Percentiles rank a stretch among this genome's conserved stretches.
Evolutionary conservation across 1,140 invertebrate species (phyloP).

Genomic region (Eupeodes corollae): DNA sequence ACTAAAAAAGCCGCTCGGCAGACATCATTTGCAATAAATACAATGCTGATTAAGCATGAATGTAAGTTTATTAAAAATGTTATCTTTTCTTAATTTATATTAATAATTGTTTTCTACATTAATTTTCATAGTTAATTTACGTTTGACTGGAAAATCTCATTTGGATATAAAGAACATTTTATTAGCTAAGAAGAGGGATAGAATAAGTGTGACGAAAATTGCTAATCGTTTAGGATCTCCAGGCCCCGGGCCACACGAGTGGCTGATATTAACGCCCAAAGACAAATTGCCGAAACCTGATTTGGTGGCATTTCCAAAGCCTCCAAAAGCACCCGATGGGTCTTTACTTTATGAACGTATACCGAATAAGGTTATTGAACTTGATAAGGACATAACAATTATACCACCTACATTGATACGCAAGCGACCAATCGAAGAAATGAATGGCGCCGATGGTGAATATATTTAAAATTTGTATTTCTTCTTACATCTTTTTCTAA

Average conservation of each 20-base stretch:
- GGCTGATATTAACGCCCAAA: conserved; percentile 68
- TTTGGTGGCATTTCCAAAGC: conserved; percentile 73
- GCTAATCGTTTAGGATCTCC: conserved; percentile 62
- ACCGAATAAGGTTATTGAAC: conserved; percentile 59
- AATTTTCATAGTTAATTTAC: conserved; percentile 44
- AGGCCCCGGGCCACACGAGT: conserved; percentile 56
- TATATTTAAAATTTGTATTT: not conserved
- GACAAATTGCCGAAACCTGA: conserved; percentile 66
- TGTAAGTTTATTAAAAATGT: conserved; percentile 44
- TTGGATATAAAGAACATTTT: conserved; percentile 49
- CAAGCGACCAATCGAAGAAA: conserved; percentile 63
- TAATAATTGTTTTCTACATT: not conserved
- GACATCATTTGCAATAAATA: conserved; percentile 77
- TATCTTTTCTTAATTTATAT: not conserved
- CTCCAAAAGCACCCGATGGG: conserved; percentile 74
- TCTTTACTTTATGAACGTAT: conserved; percentile 74
- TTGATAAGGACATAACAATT: conserved; percentile 46
- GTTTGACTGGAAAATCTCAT: conserved; percentile 48
- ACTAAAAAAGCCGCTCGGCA: conserved; percentile 76
- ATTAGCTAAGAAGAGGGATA: conserved; percentile 41
- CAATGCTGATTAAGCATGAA: conserved; percentile 72
- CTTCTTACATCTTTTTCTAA: too few species aligned
- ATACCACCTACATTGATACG: conserved; percentile 45
- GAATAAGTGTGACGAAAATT: conserved; percentile 64
- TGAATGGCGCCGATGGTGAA: conserved; percentile 77